A percentile compares a stretch with the other conserved stretches of the same genome.
phyloP scores from a whole-genome alignment of 2,113 vertebrate species.

The Laterallus jamaicensis region DNA sequence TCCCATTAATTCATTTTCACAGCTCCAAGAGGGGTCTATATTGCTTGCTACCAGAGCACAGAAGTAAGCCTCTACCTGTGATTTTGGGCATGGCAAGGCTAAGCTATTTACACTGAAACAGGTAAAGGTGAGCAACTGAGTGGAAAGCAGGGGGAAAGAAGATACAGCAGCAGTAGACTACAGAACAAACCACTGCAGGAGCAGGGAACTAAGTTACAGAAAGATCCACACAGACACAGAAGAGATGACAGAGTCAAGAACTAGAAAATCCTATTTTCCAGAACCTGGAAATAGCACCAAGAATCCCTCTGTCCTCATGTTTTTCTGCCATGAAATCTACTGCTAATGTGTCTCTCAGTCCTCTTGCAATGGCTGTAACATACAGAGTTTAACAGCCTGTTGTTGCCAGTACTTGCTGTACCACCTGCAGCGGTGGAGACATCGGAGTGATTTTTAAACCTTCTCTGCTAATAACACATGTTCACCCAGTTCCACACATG shows the following conservation, averaged over 20 bases:
- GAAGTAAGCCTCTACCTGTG: background rate
- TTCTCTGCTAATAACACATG: background rate
- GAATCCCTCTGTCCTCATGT: background rate
- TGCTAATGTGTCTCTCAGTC: background rate
- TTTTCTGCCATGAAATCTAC: background rate
- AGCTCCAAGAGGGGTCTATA: background rate
- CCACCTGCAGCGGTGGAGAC: background rate
- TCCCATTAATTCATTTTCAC: background rate
- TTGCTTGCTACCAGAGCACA: background rate
- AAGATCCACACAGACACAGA: background rate
- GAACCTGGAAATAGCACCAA: background rate
- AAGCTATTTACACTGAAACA: background rate
- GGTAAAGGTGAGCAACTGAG: background rate
- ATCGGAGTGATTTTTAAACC: background rate
- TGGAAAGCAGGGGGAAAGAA: background rate
- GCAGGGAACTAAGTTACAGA: background rate
- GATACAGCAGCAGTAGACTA: background rate
- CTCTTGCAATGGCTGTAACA: background rate
- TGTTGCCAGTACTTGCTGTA: background rate
- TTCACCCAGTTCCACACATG: background rate
- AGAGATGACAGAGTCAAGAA: background rate
- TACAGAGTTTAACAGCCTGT: background rate
- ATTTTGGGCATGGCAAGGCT: background rate
- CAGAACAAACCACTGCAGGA: background rate
- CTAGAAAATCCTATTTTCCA: background rate